Evolutionary conservation across 2,113 vertebrate species (phyloP).

Genomic region (Meles meles): DNA sequence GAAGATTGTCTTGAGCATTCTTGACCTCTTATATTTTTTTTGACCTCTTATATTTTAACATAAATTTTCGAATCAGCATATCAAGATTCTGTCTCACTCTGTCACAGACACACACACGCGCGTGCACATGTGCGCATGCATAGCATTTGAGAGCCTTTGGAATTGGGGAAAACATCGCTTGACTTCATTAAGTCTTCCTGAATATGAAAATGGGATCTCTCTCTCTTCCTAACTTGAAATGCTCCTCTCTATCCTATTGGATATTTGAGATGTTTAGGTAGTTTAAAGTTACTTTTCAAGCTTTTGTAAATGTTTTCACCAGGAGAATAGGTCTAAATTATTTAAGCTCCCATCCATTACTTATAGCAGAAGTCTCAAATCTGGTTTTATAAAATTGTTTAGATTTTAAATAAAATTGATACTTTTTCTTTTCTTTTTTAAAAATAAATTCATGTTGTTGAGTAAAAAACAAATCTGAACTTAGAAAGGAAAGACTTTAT

Average conservation of each 20-base stretch:
- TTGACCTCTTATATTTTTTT: neutral
- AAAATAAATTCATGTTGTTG: neutral
- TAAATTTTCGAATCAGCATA: neutral
- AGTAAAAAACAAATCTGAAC: neutral
- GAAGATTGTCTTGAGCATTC: neutral
- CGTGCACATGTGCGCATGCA: rapidly evolving
- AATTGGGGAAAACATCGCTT: neutral
- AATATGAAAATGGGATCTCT: neutral
- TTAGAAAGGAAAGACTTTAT: neutral
- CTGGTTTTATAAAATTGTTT: neutral
- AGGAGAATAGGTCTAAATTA: neutral
- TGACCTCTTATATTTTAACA: neutral
- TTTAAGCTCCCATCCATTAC: neutral
- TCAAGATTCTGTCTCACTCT: neutral
- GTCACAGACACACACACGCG: too few species aligned
- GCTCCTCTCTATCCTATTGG: neutral
- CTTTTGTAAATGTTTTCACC: neutral
- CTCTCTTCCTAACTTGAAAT: neutral
- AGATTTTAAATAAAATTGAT: neutral
- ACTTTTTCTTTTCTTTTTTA: neutral
- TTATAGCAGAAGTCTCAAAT: neutral
- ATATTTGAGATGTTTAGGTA: neutral
- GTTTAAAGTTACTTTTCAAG: neutral
- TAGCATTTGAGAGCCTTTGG: neutral
- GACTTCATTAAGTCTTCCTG: neutral